phyloP scores from a whole-genome alignment of 1,140 invertebrate species.

The Dryas iulia region DNA sequence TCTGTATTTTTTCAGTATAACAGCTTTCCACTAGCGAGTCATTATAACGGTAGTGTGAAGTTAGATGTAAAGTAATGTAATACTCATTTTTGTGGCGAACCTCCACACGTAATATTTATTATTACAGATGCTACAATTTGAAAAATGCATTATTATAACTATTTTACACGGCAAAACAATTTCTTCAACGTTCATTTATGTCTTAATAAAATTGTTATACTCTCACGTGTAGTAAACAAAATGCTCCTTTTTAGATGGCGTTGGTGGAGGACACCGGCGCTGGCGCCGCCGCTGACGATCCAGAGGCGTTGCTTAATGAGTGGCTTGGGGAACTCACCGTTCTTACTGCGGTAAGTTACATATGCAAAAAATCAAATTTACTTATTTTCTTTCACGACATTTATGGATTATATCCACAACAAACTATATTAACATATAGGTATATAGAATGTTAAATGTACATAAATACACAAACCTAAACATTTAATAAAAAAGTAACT shows the following conservation, averaged over 20 bases:
- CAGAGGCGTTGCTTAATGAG: constrained; percentile 81
- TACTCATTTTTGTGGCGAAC: not conserved
- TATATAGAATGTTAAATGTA: too few relatives aligned
- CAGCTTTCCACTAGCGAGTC: not conserved
- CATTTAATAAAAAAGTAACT: constrained; percentile 17
- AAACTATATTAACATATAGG: too few relatives aligned
- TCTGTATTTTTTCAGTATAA: constrained; percentile 4
- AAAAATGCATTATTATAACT: not conserved
- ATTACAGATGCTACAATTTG: not conserved
- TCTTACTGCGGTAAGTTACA: constrained; percentile 79
- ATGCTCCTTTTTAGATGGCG: constrained; percentile 56
- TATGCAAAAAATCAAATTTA: too few relatives aligned
- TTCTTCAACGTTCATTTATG: too few relatives aligned
- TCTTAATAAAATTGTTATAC: not conserved
- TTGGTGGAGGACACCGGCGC: constrained; percentile 60
- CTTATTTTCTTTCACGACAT: too few relatives aligned
- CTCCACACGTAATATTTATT: constrained; percentile 16
- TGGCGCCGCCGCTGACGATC: constrained; percentile 75
- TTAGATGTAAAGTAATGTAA: constrained; percentile 4
- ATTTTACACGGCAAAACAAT: not conserved
- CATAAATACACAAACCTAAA: not conserved
- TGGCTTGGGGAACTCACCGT: constrained; percentile 82
- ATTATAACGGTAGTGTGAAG: constrained; percentile 20
- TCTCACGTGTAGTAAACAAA: not conserved
- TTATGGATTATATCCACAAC: not conserved